These are phyloP conservation scores for Pterocles orientalis DNA, from an alignment of 2,113 vertebrate genomes.

Conservation along the genomic window DNA sequence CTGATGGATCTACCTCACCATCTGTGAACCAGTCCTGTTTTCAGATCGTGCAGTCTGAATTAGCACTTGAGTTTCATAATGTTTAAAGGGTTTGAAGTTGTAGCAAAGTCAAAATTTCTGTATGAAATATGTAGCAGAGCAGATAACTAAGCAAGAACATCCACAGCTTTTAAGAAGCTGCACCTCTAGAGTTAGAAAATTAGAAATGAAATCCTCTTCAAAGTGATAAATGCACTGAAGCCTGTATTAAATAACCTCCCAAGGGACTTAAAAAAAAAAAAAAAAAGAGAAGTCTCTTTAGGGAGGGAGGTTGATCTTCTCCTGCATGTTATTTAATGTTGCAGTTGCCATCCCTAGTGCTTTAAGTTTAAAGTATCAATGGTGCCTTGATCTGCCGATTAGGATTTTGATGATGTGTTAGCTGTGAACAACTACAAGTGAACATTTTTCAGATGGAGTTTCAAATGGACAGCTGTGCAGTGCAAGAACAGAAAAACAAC, in stretches of 20 bases:
- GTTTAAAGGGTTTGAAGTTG: neutral
- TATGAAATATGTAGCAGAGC: neutral
- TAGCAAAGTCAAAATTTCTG: neutral
- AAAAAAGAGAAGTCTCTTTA: neutral
- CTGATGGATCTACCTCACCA: neutral
- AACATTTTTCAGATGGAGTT: neutral
- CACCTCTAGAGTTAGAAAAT: neutral
- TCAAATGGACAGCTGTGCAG: neutral
- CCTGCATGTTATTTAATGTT: neutral
- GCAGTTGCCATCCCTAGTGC: neutral
- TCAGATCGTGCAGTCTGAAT: neutral
- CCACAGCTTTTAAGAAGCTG: neutral
- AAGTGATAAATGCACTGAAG: constrained; percentile 12
- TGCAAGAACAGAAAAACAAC: neutral
- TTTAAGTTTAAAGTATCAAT: neutral
- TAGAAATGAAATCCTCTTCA: constrained; percentile 23
- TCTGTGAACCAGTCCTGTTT: neutral
- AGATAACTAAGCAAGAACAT: neutral
- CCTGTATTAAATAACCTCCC: neutral
- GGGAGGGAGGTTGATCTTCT: neutral
- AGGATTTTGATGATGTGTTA: constrained; percentile 13
- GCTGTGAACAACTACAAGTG: neutral
- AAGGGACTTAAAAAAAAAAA: neutral
- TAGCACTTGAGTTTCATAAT: neutral
- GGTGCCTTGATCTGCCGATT: neutral